phyloP scores from a whole-genome alignment of 2,888 invertebrate genomes.

The Drosophila pseudotalamancana region DNA sequence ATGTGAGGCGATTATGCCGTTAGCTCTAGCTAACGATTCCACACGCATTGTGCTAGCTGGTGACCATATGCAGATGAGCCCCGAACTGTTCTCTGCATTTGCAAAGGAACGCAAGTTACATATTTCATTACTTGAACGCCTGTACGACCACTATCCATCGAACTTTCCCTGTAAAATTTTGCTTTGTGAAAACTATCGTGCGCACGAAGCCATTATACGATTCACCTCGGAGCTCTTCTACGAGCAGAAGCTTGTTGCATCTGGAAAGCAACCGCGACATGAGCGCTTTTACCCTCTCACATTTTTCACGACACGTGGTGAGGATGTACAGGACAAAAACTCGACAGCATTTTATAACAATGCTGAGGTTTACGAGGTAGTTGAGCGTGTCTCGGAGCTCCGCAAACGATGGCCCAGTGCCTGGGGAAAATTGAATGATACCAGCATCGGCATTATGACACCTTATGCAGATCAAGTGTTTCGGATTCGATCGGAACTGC shows the following conservation, averaged over 20 bases:
- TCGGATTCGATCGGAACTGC: constrained; percentile 90
- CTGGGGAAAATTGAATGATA: constrained; percentile 91
- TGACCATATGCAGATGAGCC: constrained; percentile 94
- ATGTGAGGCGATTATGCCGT: constrained; percentile 92
- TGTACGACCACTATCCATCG: constrained; percentile 90
- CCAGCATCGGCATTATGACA: constrained; percentile 93
- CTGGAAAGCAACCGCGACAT: constrained; percentile 89
- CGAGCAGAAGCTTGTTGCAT: constrained; percentile 90
- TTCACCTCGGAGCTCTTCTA: constrained; percentile 93
- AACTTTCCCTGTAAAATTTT: constrained; percentile 91
- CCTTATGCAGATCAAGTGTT: constrained; percentile 93
- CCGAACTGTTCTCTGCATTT: constrained; percentile 91
- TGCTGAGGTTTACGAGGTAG: constrained; percentile 92
- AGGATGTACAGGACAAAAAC: constrained; percentile 91
- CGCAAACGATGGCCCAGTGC: constrained; percentile 90
- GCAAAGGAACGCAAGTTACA: constrained; percentile 89
- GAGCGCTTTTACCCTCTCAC: constrained; percentile 90
- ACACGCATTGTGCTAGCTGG: constrained; percentile 93
- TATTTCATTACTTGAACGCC: constrained; percentile 90
- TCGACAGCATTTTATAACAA: constrained; percentile 93
- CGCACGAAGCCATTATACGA: constrained; percentile 92
- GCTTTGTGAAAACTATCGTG: constrained; percentile 92
- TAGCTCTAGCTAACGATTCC: constrained; percentile 89
- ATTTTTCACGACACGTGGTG: constrained; percentile 92
- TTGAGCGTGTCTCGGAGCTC: constrained; percentile 90